phyloP scores from a whole-genome alignment of 1,140 invertebrate genomes.

The Eupristina koningsbergeri region DNA sequence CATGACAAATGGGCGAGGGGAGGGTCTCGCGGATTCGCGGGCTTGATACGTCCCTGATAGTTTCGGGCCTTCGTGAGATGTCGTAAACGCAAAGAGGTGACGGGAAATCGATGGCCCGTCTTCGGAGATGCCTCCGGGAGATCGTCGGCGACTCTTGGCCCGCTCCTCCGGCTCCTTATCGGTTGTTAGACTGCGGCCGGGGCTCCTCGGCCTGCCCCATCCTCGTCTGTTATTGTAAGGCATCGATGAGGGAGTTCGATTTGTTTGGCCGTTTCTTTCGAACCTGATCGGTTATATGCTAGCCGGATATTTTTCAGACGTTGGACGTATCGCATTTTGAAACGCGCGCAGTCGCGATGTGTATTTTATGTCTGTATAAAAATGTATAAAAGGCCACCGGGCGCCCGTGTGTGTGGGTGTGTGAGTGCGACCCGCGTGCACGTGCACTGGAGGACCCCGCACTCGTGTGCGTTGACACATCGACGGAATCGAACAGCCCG shows the following conservation, averaged over 20 bases:
- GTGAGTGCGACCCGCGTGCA: background rate
- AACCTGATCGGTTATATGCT: constrained; percentile 56
- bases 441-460: background rate
- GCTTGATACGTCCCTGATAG: constrained; percentile 70
- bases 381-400: background rate
- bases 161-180: background rate
- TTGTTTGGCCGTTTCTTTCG: constrained; percentile 33
- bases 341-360: constrained; percentile 17
- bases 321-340: constrained; percentile 31
- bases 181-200: no score
- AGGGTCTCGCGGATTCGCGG: constrained; percentile 5
- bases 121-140: constrained; percentile 51
- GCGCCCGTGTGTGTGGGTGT: background rate
- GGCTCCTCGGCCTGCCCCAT: background rate
- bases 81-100: constrained; percentile 72
- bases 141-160: background rate
- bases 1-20: background rate
- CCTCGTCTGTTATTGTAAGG: background rate
- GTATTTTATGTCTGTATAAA: background rate
- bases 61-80: constrained; percentile 70
- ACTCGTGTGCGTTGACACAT: constrained; percentile 59
- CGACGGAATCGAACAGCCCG: constrained; percentile 50
- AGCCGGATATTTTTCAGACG: constrained; percentile 70
- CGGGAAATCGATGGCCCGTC: constrained; percentile 70
- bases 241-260: constrained; percentile 35